phyloP scores from a whole-genome alignment of 2,113 vertebrate genomes.

The Thinocorus orbignyianus region DNA sequence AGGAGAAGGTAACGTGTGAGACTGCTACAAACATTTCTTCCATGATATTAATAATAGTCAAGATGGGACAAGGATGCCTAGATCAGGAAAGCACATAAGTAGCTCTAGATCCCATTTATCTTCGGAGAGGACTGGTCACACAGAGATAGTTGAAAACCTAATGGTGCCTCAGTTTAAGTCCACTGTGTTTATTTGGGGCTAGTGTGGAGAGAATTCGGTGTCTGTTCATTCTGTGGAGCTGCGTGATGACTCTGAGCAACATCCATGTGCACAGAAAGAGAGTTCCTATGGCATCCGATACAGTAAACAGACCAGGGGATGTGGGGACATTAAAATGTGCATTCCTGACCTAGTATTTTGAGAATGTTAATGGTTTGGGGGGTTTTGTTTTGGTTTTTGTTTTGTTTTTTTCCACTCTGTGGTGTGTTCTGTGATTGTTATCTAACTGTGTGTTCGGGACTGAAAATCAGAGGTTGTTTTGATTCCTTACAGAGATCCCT shows the following conservation, averaged over 20 bases:
- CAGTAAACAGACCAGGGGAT: neutral
- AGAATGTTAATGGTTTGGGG: neutral
- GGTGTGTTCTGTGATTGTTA: neutral
- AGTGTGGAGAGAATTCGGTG: neutral
- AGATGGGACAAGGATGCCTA: neutral
- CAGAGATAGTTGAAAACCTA: neutral
- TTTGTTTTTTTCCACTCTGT: neutral
- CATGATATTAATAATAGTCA: neutral
- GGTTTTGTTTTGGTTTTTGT: no score
- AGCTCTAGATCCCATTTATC: neutral
- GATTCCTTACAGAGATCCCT: neutral
- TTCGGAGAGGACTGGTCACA: neutral
- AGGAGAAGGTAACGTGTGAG: neutral
- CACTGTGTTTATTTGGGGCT: neutral
- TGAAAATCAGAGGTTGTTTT: neutral
- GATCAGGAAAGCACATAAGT: neutral
- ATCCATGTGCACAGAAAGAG: neutral
- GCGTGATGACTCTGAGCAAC: neutral
- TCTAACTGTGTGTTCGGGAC: slow-evolving; percentile 17
- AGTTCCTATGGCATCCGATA: neutral
- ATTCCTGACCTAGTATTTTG: neutral
- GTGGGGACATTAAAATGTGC: neutral
- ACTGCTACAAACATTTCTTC: neutral
- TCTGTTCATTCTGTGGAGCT: neutral
- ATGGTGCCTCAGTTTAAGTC: neutral